phyloP scores from a whole-genome alignment of 23 tunicate genomes.

The Trididemnum clinides region DNA sequence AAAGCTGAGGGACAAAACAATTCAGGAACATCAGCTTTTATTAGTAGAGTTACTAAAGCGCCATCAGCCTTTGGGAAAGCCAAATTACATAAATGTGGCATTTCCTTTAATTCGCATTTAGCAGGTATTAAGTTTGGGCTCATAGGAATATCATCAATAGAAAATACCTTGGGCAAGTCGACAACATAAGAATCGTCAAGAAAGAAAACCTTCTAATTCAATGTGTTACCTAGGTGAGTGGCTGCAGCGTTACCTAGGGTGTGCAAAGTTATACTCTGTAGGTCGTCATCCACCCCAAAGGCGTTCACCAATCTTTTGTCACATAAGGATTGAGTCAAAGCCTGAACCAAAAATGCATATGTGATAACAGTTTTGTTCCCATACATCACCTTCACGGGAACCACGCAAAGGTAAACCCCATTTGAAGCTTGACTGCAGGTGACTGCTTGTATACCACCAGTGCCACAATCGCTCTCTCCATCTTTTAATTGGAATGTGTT shows the following conservation, averaged over 20 bases:
- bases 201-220: neutral
- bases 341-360: neutral
- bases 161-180: neutral
- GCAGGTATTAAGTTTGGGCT: too few species aligned
- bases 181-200: neutral
- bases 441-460: neutral
- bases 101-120: too few species aligned
- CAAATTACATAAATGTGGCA: neutral
- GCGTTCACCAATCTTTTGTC: neutral
- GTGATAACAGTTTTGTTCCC: neutral
- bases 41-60: neutral
- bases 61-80: neutral
- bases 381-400: neutral
- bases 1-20: neutral
- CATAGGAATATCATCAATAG: too few species aligned
- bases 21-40: constrained; percentile 3
- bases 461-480: too few species aligned
- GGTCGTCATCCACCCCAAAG: neutral
- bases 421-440: neutral
- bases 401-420: neutral
- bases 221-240: neutral
- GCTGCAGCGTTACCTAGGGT: neutral
- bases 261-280: neutral
- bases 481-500: too few species aligned
- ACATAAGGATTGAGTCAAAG: neutral